Evolutionary conservation across 30 jellyfish, hydroid and myxozoan genomes (phyloP).

Genomic region (Turritopsis rubra): DNA sequence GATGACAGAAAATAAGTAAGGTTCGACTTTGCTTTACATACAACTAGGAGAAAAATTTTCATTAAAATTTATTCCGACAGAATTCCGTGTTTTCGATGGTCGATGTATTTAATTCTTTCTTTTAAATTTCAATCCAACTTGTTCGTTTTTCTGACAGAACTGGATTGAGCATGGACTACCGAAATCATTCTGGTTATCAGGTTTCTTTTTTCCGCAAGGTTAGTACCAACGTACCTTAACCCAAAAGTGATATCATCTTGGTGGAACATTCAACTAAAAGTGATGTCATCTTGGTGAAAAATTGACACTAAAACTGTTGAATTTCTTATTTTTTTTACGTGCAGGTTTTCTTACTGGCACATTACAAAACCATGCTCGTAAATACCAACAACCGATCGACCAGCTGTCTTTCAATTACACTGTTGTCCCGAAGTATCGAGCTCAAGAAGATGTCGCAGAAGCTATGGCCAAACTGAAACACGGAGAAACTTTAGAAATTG

Average conservation of each 20-base stretch:
- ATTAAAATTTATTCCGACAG: too few relatives aligned
- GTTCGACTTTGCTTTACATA: too few relatives aligned
- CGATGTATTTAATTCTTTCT: too few relatives aligned
- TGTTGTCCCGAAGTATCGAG: slow-evolving; percentile 47
- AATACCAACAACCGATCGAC: slow-evolving; percentile 84
- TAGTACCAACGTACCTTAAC: neutral
- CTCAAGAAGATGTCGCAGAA: slow-evolving; percentile 76
- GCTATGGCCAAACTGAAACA: slow-evolving; percentile 63
- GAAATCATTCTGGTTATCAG: slow-evolving; percentile 95
- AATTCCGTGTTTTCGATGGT: too few relatives aligned
- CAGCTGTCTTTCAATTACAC: slow-evolving; percentile 77
- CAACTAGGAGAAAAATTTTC: too few relatives aligned
- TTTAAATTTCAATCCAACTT: neutral
- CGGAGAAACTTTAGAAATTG: slow-evolving; percentile 67
- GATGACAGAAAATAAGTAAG: too few relatives aligned
- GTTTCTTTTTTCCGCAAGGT: slow-evolving; percentile 98
- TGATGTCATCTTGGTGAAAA: neutral
- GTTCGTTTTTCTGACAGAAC: slow-evolving; percentile 21
- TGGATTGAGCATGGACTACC: slow-evolving; percentile 94
- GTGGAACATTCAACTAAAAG: neutral
- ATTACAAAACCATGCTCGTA: slow-evolving; percentile 86
- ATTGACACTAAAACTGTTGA: neutral
- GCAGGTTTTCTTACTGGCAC: slow-evolving; percentile 94
- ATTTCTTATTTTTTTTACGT: neutral
- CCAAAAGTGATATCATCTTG: neutral